These are phyloP conservation scores for Xestia xanthographa DNA, from an alignment of 2,888 invertebrate species.

Conservation along the genomic window DNA sequence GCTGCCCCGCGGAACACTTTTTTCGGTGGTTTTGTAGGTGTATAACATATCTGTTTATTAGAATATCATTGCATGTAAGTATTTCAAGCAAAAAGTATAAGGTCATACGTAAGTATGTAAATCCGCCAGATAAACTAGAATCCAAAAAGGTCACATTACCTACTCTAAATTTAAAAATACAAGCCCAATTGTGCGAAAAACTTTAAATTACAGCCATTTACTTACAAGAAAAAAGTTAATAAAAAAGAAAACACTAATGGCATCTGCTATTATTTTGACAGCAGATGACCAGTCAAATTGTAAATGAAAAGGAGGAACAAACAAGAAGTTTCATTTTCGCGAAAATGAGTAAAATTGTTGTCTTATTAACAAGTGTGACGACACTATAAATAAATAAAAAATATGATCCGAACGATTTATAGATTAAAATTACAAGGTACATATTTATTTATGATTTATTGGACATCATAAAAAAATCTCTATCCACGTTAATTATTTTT, in stretches of 20 bases:
- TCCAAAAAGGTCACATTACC: background rate
- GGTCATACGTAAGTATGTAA: too few relatives aligned
- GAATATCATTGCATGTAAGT: too few relatives aligned
- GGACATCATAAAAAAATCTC: conserved; percentile 19
- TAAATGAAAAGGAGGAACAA: background rate
- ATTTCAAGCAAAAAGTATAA: background rate
- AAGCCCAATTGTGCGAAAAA: background rate
- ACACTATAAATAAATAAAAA: background rate
- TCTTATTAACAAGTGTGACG: background rate
- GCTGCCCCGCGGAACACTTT: too few relatives aligned
- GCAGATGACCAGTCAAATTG: conserved; percentile 5
- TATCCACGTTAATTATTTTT: conserved; percentile 16
- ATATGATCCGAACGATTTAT: background rate
- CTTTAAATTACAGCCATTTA: background rate
- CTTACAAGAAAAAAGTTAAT: background rate
- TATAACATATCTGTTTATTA: too few relatives aligned
- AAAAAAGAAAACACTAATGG: conserved; percentile 20
- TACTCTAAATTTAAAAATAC: background rate
- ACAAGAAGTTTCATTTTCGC: conserved; percentile 15
- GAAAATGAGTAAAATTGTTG: too few relatives aligned
- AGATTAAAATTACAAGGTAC: background rate
- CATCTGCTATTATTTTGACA: conserved; percentile 10
- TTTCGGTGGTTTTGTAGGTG: too few relatives aligned
- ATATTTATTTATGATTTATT: conserved; percentile 14
- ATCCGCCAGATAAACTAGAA: background rate